Conservation (phyloP, 64 coral and sea anemone species). For the Astreopora myriophthalma region DNA sequence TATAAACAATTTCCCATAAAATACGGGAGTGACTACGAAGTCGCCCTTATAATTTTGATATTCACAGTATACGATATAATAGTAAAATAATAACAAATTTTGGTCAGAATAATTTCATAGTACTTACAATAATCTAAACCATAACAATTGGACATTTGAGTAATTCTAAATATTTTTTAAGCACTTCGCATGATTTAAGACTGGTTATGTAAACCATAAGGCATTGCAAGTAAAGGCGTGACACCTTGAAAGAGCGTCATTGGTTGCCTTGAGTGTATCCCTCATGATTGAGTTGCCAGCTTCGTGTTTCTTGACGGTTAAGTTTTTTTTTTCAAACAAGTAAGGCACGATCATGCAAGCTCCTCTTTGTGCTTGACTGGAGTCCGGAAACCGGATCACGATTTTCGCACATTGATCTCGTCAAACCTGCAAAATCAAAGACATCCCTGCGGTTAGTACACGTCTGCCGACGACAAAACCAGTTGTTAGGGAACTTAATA, state of each 20-base stretch:
- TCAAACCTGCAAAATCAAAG: not conserved
- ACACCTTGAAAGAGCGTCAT: not conserved
- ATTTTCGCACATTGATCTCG: not conserved
- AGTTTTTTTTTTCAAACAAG: not conserved
- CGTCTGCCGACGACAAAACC: not conserved
- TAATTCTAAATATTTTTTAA: not conserved
- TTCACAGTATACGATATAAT: constrained; percentile 3
- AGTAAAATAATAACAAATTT: not conserved
- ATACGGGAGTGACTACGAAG: not conserved
- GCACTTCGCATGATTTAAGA: not conserved
- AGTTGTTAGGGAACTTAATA: not conserved
- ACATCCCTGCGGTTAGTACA: not conserved
- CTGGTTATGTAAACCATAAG: no score
- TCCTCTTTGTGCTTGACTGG: not conserved
- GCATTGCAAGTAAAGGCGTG: not conserved
- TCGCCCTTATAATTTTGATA: not conserved
- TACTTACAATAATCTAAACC: not conserved
- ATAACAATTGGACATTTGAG: not conserved
- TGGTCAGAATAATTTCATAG: not conserved
- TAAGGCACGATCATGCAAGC: not conserved
- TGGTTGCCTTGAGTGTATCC: not conserved
- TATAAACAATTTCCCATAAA: constrained; percentile 34
- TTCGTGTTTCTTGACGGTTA: not conserved
- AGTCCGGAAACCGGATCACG: not conserved
- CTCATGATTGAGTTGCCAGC: no score